Evolutionary conservation across 2,797 vertebrate species (phyloP), one percentile per base, ranked within the genome.

Genomic region (Notoglanidium macrostoma): DNA sequence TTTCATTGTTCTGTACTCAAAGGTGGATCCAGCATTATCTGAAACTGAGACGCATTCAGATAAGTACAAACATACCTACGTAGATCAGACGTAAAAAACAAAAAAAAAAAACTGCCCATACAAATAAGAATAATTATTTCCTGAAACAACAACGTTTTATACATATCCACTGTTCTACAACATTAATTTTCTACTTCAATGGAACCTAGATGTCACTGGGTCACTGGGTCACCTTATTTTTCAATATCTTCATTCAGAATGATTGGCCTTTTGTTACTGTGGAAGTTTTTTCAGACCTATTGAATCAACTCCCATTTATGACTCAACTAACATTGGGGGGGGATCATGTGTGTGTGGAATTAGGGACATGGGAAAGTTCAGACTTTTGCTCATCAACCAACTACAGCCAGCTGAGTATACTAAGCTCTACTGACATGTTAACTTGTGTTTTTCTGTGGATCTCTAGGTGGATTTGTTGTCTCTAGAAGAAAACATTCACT

Each of bases 271-370:
- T 77, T 85, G 79, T 82, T 73, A 26, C 26, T 0, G 23, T 49
- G 44, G 8, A 35, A 21, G 74, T 72, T 59, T 84, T 57, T 57
- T 55, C n/a, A 83, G 68, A 11, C 15, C 44, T 73, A n/a, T 61
- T 76, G 29, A 26, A 84, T 61, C 59, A 76, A 83, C 80, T 83
- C 80, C 70, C 29, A 32, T 3, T 57, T 32, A 77, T 87, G 73
- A 83, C 32, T 84, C 73, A 87, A 19, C 40, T 61, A 12, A 2
- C 32, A 57, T 0, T 15, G 21, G n/a, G 3, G 57, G 6, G 9
- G 23, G 23, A 74, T 11, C 76, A 46, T 46, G 12, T 11, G 32
- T 17, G 15, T 17, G 11, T 26, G 6, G 35, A 46, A 26, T 46
- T 63, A 9, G 0, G 6, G 11, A 82, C 14, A 11, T 19, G 7